Evolutionary conservation across 2,113 vertebrate genomes (phyloP).

Genomic region (Rhipidura dahli): DNA sequence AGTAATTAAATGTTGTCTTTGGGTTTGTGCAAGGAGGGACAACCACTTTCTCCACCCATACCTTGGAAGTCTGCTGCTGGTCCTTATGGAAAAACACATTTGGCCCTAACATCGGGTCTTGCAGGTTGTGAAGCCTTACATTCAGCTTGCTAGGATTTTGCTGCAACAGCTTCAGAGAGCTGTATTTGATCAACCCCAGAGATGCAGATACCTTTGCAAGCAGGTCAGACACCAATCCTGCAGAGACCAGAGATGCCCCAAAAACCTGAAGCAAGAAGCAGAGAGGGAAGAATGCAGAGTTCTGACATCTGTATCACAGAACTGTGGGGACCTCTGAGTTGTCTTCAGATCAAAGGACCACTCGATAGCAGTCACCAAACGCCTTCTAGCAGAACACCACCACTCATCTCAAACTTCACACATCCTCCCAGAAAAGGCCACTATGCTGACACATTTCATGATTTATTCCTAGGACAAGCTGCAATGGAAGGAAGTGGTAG

Average conservation of each 20-base stretch:
- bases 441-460: neutral
- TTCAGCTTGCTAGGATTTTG: neutral
- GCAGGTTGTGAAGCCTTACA: neutral
- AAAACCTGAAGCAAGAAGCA: neutral
- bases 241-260: neutral
- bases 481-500: neutral
- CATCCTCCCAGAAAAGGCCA: neutral
- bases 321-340: neutral
- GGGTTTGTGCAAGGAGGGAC: neutral
- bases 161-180: neutral
- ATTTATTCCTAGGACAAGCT: neutral
- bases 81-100: neutral
- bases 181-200: fast-evolving
- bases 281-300: neutral
- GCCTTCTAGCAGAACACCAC: neutral
- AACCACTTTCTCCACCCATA: neutral
- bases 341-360: constrained; percentile 46
- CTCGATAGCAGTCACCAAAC: constrained; percentile 36
- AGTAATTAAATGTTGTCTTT: neutral
- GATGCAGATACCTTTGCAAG: neutral
- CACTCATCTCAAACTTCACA: neutral
- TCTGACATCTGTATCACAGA: constrained; percentile 27
- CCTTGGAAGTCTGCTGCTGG: neutral
- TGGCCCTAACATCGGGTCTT: neutral
- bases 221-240: neutral